A percentile compares a stretch with the other conserved stretches of the same genome.
Conservation (phyloP, 2,113 vertebrate genomes). For the Columbina picui region DNA sequence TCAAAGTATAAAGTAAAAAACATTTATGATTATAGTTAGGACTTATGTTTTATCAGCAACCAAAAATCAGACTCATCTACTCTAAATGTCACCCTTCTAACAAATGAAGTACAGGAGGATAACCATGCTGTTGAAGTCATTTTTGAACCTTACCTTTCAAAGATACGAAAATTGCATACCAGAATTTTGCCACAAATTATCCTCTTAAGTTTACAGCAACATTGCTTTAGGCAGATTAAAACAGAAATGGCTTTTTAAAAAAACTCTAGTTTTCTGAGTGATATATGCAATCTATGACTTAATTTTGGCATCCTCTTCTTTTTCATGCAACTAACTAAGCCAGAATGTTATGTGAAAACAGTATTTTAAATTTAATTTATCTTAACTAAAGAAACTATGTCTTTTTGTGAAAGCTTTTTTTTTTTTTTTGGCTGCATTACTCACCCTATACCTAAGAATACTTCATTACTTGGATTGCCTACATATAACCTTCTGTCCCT, state of each 20-base stretch:
- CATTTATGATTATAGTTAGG: neutral
- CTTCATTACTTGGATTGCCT: constrained; percentile 52
- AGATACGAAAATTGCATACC: neutral
- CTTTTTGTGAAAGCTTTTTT: neutral
- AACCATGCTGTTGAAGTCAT: neutral
- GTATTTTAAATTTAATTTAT: neutral
- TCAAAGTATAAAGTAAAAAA: neutral
- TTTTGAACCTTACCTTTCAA: neutral
- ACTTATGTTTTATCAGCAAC: neutral
- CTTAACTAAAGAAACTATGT: neutral
- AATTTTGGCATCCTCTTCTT: neutral
- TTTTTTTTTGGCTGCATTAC: neutral
- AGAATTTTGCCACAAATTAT: neutral
- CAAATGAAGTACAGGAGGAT: neutral
- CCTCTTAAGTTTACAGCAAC: neutral
- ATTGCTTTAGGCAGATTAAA: neutral
- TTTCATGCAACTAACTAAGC: neutral
- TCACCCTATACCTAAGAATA: constrained; percentile 37
- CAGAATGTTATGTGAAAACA: neutral
- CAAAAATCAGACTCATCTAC: neutral
- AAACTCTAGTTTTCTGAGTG: neutral
- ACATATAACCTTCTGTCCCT: constrained; percentile 55
- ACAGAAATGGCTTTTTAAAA: neutral
- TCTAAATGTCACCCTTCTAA: neutral
- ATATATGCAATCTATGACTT: neutral